Conservation (phyloP, 2,888 invertebrate species). For the Drosophila macrospina region DNA sequence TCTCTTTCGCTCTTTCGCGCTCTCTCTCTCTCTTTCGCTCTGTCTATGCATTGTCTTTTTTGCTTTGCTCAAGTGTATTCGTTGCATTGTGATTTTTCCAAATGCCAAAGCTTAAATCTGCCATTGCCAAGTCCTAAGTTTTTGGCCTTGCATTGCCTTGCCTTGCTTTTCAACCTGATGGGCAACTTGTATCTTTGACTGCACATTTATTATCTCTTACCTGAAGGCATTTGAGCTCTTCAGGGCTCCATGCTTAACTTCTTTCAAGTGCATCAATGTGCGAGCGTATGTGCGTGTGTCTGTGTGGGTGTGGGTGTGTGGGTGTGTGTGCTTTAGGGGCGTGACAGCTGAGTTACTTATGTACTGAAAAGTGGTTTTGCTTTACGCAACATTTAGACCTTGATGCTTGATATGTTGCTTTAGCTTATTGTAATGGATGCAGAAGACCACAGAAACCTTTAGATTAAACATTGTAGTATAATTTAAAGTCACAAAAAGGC, state of each 20-base stretch:
- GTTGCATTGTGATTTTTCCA: conserved; percentile 75
- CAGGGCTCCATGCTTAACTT: conserved; percentile 26
- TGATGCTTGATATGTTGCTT: background rate
- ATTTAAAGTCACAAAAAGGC: too few species aligned
- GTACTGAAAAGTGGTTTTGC: conserved; percentile 28
- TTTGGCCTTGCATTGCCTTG: conserved; percentile 37
- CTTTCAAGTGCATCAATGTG: conserved; percentile 52
- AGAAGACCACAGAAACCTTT: too few species aligned
- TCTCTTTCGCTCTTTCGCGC: conserved; percentile 8
- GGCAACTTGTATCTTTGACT: conserved; percentile 75
- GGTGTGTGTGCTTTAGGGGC: conserved; percentile 23
- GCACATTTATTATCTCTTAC: conserved; percentile 79
- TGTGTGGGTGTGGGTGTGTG: conserved; percentile 10
- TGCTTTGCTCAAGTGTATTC: conserved; percentile 16
- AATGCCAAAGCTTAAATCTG: conserved; percentile 75
- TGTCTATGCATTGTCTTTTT: conserved; percentile 23
- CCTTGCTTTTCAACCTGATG: conserved; percentile 32
- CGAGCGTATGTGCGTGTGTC: conserved; percentile 21
- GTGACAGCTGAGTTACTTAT: conserved; percentile 46
- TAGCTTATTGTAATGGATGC: background rate
- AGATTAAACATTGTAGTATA: background rate
- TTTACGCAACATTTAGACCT: conserved; percentile 2
- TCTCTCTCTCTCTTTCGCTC: conserved; percentile 1
- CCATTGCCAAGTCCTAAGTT: conserved; percentile 48
- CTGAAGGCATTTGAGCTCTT: conserved; percentile 76